phyloP scores from a whole-genome alignment of 1,140 invertebrate species.

The Leptestheria dahalacensis region DNA sequence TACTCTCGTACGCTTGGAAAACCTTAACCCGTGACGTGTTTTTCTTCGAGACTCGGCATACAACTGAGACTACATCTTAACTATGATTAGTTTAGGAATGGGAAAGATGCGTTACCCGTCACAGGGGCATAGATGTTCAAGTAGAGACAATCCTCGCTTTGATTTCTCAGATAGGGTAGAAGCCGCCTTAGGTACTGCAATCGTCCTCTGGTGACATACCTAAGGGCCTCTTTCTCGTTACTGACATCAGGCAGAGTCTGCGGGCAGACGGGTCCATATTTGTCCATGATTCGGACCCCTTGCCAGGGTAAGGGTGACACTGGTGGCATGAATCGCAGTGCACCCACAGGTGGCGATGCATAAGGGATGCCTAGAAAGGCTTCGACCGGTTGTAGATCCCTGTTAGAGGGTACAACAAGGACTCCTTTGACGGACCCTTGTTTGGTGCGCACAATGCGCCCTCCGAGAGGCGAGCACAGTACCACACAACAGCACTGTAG shows the following conservation, averaged over 20 bases:
- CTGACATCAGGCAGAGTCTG: constrained; percentile 24
- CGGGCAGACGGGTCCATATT: constrained; percentile 21
- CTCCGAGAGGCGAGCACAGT: constrained; percentile 1
- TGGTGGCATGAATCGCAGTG: constrained; percentile 39
- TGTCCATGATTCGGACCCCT: constrained; percentile 18
- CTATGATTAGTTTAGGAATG: too few species aligned
- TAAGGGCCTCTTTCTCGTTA: constrained; percentile 25
- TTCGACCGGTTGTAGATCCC: constrained; percentile 57
- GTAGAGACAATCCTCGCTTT: constrained; percentile 84
- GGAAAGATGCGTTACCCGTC: constrained; percentile 17
- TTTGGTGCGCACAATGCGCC: constrained; percentile 13
- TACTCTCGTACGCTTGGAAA: too few species aligned
- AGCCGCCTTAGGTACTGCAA: constrained; percentile 50
- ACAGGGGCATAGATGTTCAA: constrained; percentile 80
- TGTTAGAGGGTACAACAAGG: constrained; percentile 54
- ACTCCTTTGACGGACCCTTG: constrained; percentile 48
- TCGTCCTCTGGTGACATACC: constrained; percentile 35
- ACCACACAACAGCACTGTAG: background rate
- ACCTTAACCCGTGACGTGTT: too few species aligned
- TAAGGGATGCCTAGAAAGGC: constrained; percentile 42
- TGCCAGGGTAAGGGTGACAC: constrained; percentile 24
- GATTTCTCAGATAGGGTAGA: constrained; percentile 53
- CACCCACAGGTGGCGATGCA: constrained; percentile 37
- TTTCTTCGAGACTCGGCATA: too few species aligned
- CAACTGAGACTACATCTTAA: too few species aligned